Conservation (phyloP, 2,888 invertebrate genomes). For the Pediacus dermestoides region DNA sequence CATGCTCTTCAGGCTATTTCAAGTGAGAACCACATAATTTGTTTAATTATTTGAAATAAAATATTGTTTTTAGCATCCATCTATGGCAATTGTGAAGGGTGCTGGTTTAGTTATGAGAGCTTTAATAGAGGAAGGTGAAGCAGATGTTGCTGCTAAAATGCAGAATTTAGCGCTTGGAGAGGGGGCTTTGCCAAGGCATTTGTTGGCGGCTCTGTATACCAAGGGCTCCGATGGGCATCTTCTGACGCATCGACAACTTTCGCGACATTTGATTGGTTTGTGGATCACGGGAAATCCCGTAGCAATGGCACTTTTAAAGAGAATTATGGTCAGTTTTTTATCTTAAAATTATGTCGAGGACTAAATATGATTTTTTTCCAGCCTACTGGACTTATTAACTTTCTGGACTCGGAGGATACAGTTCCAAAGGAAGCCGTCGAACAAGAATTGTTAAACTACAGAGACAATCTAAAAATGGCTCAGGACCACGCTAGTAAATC, state of each 20-base stretch:
- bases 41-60: conserved; percentile 6
- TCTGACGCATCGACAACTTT: conserved; percentile 85
- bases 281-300: conserved; percentile 95
- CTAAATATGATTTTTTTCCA: conserved; percentile 46
- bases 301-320: conserved; percentile 78
- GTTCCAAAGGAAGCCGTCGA: conserved; percentile 73
- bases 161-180: conserved; percentile 94
- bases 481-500: conserved; percentile 70
- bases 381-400: conserved; percentile 89
- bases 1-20: conserved; percentile 86
- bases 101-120: conserved; percentile 97
- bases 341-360: conserved; percentile 3
- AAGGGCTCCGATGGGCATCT: conserved; percentile 75
- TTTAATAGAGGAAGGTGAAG: conserved; percentile 94
- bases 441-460: conserved; percentile 68
- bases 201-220: conserved; percentile 86
- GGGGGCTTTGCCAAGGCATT: conserved; percentile 90
- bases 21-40: conserved; percentile 54
- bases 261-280: conserved; percentile 87
- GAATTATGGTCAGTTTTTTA: conserved; percentile 74
- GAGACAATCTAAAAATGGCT: conserved; percentile 95
- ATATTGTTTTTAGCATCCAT: conserved; percentile 71
- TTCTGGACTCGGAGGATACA: conserved; percentile 81
- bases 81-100: conserved; percentile 96
- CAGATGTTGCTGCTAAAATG: conserved; percentile 89